Conservation (phyloP, 2,888 invertebrate species). For the Frankliniella fusca region DNA sequence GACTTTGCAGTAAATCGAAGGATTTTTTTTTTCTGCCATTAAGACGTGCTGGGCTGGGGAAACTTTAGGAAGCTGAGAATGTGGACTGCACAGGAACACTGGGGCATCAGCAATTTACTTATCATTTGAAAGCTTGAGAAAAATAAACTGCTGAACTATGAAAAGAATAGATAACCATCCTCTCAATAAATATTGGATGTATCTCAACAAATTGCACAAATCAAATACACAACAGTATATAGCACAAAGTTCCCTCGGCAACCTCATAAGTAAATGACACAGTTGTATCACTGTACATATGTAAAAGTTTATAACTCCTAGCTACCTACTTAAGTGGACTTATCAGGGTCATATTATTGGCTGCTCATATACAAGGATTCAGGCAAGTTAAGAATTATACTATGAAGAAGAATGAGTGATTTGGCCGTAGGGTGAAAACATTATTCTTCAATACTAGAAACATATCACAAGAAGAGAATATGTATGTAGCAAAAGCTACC, state of each 20-base stretch:
- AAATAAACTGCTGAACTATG: conserved; percentile 17
- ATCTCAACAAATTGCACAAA: conserved; percentile 18
- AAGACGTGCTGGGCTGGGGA: no score
- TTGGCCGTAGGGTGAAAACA: conserved; percentile 25
- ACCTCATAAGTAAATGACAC: conserved; percentile 21
- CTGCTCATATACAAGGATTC: conserved; percentile 25
- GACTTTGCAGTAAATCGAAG: not conserved
- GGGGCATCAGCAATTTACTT: conserved; percentile 2
- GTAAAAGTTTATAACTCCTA: conserved; percentile 26
- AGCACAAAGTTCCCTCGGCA: conserved; percentile 12
- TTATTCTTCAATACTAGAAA: conserved; percentile 27
- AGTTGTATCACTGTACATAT: conserved; percentile 22
- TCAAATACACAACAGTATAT: conserved; percentile 18
- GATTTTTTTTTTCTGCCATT: not conserved
- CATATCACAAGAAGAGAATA: conserved; percentile 26
- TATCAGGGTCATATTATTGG: conserved; percentile 26
- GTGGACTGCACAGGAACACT: not conserved
- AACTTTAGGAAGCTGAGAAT: not conserved
- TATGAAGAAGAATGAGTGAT: conserved; percentile 26
- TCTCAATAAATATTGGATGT: not conserved
- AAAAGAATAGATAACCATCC: not conserved
- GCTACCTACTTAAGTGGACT: conserved; percentile 24
- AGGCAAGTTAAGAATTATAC: conserved; percentile 26
- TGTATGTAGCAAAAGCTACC: conserved; percentile 26
- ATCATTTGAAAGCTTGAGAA: not conserved